These are phyloP conservation scores for Pachycephala philippinensis DNA, from an alignment of 2,113 vertebrate species.

Conservation along the genomic window DNA sequence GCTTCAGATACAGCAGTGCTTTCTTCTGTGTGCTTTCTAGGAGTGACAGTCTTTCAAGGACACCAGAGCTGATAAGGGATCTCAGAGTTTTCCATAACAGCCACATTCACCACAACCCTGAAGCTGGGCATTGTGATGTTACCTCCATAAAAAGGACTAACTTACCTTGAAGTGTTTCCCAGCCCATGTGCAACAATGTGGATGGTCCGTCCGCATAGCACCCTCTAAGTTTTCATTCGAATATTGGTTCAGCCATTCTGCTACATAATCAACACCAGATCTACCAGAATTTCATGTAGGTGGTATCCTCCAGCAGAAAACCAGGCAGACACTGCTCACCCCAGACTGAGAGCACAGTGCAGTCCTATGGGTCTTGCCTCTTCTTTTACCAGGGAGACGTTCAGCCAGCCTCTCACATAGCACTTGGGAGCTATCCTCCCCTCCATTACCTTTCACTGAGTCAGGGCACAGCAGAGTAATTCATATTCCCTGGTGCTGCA, in stretches of 20 bases:
- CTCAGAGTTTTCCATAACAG: not conserved
- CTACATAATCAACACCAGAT: not conserved
- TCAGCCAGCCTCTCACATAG: not conserved
- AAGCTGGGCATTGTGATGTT: accelerated
- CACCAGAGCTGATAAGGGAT: not conserved
- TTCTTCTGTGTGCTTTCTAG: not conserved
- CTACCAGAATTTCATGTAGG: not conserved
- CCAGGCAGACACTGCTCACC: not conserved
- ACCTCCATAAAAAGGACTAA: not conserved
- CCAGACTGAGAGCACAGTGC: not conserved
- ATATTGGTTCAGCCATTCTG: not conserved
- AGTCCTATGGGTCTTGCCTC: not conserved
- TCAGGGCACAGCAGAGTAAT: not conserved
- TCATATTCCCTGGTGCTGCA: not conserved
- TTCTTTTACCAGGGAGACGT: not conserved
- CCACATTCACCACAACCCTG: accelerated
- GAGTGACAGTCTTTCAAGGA: not conserved
- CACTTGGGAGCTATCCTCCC: not conserved
- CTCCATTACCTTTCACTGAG: not conserved
- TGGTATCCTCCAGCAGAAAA: not conserved
- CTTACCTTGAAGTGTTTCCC: not conserved
- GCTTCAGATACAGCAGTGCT: not conserved
- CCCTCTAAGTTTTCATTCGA: not conserved
- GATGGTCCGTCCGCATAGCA: not conserved
- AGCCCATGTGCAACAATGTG: not conserved